Evolutionary conservation across 2,797 vertebrate species (phyloP).

Genomic region (Enteromius fasciolatus): DNA sequence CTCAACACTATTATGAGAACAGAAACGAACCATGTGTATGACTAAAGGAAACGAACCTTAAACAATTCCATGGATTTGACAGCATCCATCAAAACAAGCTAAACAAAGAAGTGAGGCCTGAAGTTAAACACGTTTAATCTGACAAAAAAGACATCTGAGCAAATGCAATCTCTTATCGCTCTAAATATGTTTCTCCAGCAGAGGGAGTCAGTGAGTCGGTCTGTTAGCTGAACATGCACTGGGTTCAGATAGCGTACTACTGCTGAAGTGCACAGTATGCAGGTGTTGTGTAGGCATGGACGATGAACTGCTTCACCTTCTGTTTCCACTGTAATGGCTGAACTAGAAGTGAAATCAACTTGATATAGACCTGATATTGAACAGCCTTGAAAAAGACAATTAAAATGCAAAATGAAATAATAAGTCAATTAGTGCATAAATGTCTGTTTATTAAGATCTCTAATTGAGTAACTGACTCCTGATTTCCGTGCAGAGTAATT

Average conservation of each 20-base stretch:
- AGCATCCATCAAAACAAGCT: neutral
- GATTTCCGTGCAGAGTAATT: conserved; percentile 29
- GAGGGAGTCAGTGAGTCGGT: conserved; percentile 61
- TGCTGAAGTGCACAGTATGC: neutral
- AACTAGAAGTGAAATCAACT: neutral
- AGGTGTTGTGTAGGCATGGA: neutral
- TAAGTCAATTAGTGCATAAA: neutral
- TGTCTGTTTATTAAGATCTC: neutral
- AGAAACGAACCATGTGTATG: neutral
- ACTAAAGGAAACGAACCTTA: neutral
- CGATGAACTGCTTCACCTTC: neutral
- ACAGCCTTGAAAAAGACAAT: neutral
- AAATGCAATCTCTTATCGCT: neutral
- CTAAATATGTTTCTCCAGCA: conserved; percentile 51
- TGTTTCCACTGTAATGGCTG: neutral
- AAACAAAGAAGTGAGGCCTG: neutral
- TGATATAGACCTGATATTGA: neutral
- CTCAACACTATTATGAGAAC: neutral
- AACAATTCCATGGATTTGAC: neutral
- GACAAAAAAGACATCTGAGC: neutral
- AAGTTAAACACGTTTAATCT: neutral
- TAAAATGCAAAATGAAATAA: neutral
- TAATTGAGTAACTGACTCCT: conserved; percentile 23
- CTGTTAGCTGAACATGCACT: neutral
- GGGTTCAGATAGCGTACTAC: neutral